Base-by-base conservation (phyloP, 2,888 invertebrate genomes). In the Nasonia oneida region DNA sequence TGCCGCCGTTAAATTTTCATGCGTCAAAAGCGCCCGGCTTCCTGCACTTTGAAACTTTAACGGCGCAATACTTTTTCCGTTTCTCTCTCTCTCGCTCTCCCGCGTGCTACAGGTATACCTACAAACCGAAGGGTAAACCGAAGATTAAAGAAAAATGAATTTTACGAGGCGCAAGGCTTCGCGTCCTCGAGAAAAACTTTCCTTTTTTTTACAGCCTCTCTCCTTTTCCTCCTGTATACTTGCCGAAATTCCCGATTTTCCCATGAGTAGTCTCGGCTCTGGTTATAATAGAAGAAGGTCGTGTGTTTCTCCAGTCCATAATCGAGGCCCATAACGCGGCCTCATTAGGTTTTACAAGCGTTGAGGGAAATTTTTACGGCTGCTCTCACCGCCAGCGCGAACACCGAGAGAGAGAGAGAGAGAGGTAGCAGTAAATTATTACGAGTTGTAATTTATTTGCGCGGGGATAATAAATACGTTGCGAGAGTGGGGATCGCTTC, bases 321-420 rank as follows among this genome's bases (percentile, higher is more conserved):
- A 83, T 83, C 83, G 77, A 83, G 71, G 77, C 39, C 70, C 50
- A 74, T 84, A 73, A 83, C 29, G 18, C 61, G 74, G 78, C 50
- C 84, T 80, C 84, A 67, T 84, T 84, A 84, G 81, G 76, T 81
- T 84, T 84, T 81, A 81, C 84, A 81, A 80, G 84, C 80, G 53
- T 42, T 33, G 39, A 53, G 70, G 74, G 42, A 37, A 81, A 84
- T 76, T 84, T 84, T 84, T 84, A 84, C 53, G 80, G 37, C 67
- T 39, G 29, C 57, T 4, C 33, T 23, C 76, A 15, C 33, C 3
- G 67, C 23, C 39, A 39, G 53, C 15, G 53, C 4, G 37, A 3
- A 37, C 4, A 37, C 37, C 37, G 37, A 3, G 29, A 29, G 29
- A 29, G 29, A 29, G 29, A 29, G 23, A 23, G 23, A 23, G 23